Evolutionary conservation across 2,113 vertebrate genomes (phyloP).

Genomic region (Panthera uncia): DNA sequence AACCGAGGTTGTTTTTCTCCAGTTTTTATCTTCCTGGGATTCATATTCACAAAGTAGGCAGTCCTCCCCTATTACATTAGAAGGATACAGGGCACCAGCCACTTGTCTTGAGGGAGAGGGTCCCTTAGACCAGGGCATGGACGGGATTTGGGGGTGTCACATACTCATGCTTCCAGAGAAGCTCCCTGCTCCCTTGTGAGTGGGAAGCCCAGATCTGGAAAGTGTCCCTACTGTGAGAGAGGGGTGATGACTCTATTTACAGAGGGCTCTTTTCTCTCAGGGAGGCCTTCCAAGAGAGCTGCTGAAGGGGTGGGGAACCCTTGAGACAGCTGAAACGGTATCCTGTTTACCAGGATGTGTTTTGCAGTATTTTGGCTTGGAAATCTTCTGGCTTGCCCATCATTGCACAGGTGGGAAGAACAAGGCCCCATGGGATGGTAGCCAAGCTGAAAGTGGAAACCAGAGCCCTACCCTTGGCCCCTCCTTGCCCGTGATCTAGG

Average conservation of each 20-base stretch:
- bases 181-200: neutral
- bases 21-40: slow-evolving; percentile 62
- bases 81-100: neutral
- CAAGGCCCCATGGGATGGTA: neutral
- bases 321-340: neutral
- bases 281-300: neutral
- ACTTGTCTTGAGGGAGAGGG: neutral
- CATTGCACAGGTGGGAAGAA: neutral
- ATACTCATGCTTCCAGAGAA: neutral
- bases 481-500: neutral
- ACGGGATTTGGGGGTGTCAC: neutral
- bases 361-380: neutral
- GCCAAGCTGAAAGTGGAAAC: neutral
- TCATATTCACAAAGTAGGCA: slow-evolving; percentile 66
- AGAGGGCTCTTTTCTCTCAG: neutral
- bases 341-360: neutral
- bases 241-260: neutral
- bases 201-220: neutral
- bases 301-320: neutral
- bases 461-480: neutral
- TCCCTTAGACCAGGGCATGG: neutral
- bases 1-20: slow-evolving; percentile 61
- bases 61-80: neutral
- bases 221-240: neutral
- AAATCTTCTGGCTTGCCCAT: neutral